phyloP scores from a whole-genome alignment of 2,888 invertebrate species.

The Agrochola macilenta region DNA sequence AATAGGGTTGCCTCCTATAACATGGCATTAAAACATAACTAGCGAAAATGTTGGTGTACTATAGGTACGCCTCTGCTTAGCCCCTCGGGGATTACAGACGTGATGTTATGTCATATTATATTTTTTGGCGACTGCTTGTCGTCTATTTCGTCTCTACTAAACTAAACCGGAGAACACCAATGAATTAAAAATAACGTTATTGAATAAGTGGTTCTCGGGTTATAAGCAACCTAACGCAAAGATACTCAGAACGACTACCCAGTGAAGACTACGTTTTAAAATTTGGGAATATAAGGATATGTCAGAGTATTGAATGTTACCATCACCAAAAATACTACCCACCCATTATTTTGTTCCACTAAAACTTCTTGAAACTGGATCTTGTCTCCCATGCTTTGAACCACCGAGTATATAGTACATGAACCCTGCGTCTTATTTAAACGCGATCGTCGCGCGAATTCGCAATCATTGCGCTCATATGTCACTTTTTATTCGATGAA shows the following conservation, averaged over 20 bases:
- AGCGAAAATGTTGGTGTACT: too few relatives aligned
- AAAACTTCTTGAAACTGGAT: constrained; percentile 40
- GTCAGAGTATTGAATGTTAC: background rate
- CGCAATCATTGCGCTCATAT: too few relatives aligned
- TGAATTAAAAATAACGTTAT: background rate
- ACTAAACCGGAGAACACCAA: background rate
- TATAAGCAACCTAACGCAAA: background rate
- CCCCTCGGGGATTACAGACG: too few relatives aligned
- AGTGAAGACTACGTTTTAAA: background rate
- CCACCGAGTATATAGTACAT: constrained; percentile 18
- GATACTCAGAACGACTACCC: background rate
- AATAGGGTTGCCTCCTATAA: background rate
- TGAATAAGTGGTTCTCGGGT: background rate
- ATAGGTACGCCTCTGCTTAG: too few relatives aligned
- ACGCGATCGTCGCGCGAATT: too few relatives aligned
- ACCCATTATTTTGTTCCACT: constrained; percentile 6
- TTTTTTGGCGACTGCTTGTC: background rate
- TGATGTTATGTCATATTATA: background rate
- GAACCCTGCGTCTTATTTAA: background rate
- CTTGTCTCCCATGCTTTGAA: constrained; percentile 1
- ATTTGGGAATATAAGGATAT: background rate
- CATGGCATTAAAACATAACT: too few relatives aligned
- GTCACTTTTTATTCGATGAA: too few relatives aligned
- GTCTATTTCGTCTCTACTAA: background rate
- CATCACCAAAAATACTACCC: constrained; percentile 1